Percentiles rank a stretch among this genome's conserved stretches.
These are phyloP conservation scores for Ditylenchus weischeri DNA, from an alignment of 2,888 invertebrate species.

Conservation along the genomic window DNA sequence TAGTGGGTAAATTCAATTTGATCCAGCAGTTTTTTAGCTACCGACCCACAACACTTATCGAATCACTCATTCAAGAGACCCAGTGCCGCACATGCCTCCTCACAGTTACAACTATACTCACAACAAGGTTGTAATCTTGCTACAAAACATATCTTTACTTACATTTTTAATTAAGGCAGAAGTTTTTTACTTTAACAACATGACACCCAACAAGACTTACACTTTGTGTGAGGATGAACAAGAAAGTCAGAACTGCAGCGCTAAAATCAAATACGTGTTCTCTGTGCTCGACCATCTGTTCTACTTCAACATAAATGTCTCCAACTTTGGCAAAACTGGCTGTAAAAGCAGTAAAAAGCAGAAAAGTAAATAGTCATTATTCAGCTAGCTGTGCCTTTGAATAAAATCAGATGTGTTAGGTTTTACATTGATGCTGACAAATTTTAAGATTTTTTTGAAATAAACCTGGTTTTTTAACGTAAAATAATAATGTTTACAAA, in stretches of 20 bases:
- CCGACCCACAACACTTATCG: slow-evolving; percentile 22
- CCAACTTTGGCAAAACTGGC: not conserved
- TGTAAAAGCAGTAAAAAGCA: not conserved
- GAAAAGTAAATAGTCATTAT: no score
- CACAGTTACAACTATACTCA: slow-evolving; percentile 22
- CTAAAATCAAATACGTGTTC: not conserved
- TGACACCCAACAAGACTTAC: not conserved
- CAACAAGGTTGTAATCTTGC: slow-evolving; percentile 9
- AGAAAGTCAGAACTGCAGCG: slow-evolving; percentile 1
- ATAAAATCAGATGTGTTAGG: no score
- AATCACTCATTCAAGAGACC: slow-evolving; percentile 24
- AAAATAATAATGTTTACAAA: no score
- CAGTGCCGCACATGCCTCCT: slow-evolving; percentile 27
- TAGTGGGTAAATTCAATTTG: no score
- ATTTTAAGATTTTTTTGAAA: no score
- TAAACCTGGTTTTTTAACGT: no score
- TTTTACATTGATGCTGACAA: no score
- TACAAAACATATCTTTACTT: no score
- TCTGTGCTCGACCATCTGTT: not conserved
- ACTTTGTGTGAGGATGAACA: not conserved
- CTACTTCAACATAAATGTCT: not conserved
- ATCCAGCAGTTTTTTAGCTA: slow-evolving; percentile 23
- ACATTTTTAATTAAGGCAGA: not conserved
- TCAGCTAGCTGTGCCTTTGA: no score
- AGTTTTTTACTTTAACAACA: slow-evolving; percentile 5